phyloP scores from a whole-genome alignment of 1,140 invertebrate species.

The Ganaspis sp. region DNA sequence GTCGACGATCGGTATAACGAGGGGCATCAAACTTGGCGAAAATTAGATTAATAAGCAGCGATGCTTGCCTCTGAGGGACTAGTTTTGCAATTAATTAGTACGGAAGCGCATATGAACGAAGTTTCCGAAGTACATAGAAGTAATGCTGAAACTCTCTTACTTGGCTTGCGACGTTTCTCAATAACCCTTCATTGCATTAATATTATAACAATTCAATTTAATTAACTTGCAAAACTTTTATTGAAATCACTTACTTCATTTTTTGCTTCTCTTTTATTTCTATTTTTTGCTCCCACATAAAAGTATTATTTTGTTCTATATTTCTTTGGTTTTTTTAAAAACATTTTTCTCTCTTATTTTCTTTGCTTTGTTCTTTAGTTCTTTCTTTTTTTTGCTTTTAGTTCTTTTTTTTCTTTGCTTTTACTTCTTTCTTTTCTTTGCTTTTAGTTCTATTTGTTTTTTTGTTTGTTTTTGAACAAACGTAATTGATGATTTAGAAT shows the following conservation, averaged over 20 bases:
- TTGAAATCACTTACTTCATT: no score
- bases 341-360: no score
- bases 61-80: conserved; percentile 14
- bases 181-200: conserved; percentile 37
- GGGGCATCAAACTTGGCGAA: conserved; percentile 24
- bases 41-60: conserved; percentile 24
- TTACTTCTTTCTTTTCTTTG: neutral
- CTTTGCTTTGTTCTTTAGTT: no score
- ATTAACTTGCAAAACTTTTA: neutral
- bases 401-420: no score
- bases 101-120: conserved; percentile 20
- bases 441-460: neutral
- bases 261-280: neutral
- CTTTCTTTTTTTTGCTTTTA: neutral
- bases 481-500: neutral
- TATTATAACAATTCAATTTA: conserved; percentile 10
- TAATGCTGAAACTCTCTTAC: conserved; percentile 2
- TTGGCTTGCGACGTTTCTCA: conserved; percentile 39
- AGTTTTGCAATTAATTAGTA: conserved; percentile 28
- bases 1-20: conserved; percentile 19
- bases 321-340: no score
- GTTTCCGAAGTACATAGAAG: conserved; percentile 18
- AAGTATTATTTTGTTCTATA: no score
- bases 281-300: neutral
- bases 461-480: neutral